Conservation (phyloP, 2,113 vertebrate genomes). For the Dissostichus mawsoni region DNA sequence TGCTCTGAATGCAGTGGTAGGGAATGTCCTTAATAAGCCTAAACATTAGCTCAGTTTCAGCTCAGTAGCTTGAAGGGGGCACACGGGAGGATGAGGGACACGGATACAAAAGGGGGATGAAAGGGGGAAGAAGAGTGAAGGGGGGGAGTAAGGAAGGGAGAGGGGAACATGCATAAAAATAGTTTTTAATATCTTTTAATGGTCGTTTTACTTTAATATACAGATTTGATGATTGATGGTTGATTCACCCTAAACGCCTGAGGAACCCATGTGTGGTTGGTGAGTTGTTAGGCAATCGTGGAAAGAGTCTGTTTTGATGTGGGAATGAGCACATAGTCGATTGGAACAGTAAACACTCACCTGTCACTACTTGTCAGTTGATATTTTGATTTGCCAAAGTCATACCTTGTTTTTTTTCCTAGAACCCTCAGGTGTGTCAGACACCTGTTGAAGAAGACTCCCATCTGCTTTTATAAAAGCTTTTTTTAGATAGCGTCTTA, state of each 20-base stretch:
- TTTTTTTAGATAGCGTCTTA: background rate
- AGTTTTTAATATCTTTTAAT: background rate
- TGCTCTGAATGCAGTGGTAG: slow-evolving; percentile 21
- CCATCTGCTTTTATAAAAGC: background rate
- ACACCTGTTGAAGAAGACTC: background rate
- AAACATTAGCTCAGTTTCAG: slow-evolving; percentile 65
- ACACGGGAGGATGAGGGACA: slow-evolving; percentile 5
- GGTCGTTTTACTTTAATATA: background rate
- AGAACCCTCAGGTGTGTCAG: background rate
- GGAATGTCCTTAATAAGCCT: slow-evolving; percentile 68
- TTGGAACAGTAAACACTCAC: background rate
- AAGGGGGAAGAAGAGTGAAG: background rate
- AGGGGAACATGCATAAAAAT: background rate
- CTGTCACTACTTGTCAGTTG: slow-evolving; percentile 24
- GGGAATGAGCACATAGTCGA: background rate
- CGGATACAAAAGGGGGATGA: background rate
- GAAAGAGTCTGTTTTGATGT: background rate
- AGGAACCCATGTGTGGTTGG: slow-evolving; percentile 13
- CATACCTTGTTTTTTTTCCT: background rate
- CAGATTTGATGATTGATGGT: no score
- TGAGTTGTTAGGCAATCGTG: slow-evolving; percentile 37
- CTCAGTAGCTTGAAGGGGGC: slow-evolving; percentile 54
- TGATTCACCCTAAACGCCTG: background rate
- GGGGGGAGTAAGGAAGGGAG: background rate
- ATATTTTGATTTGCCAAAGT: background rate